Base-by-base conservation (phyloP, 1,140 invertebrate species). In the Hormaphis cornu region DNA sequence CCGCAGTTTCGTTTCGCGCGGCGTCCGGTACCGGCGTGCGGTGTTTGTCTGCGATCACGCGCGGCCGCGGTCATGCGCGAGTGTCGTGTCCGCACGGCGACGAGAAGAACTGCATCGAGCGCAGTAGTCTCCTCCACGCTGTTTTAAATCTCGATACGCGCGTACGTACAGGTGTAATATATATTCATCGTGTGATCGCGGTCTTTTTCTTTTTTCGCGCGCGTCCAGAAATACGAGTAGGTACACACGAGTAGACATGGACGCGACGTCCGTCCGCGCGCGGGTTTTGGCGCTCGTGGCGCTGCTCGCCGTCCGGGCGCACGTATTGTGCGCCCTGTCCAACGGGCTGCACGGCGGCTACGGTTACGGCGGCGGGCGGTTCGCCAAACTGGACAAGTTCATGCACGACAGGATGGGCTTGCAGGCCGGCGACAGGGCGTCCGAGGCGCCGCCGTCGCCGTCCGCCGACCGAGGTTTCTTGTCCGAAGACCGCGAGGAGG, bases 331-430 rank as follows among this genome's bases (percentile, higher is more conserved):
- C n/a, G 35, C 61, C 12, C 12, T 66, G 26, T 66, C 44, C 28
- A 24, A 66, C 28, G 44, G 61, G 2, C 28, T 48, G 44, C 12
- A 66, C 44, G 61, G 61, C 12, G 14, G 20, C 40, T 48, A 48
- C 28, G 26, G 33, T 12, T 3, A 42, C 26, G 44, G 40, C 18
- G 44, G 18, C 14, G 26, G 35, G 3, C 28, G 59, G 44, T 66
- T 30, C 18, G 7, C 59, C 26, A 66, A 35, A 22, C 28, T 66
- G 14, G 61, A 66, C 46, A 22, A 40, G 44, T 66, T 66, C 44
- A 18, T 66, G 40, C 61, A 66, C 18, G 61, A 66, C 20, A 20
- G 61, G 7, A 35, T 66, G 42, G 61, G 61, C 14, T 28, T 66
- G 30, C n/a, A n/a, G n/a, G n/a, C n/a, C n/a, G 30, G n/a, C 7